Base-by-base conservation (phyloP, 2,888 invertebrate species). In the Archips xylosteana region DNA sequence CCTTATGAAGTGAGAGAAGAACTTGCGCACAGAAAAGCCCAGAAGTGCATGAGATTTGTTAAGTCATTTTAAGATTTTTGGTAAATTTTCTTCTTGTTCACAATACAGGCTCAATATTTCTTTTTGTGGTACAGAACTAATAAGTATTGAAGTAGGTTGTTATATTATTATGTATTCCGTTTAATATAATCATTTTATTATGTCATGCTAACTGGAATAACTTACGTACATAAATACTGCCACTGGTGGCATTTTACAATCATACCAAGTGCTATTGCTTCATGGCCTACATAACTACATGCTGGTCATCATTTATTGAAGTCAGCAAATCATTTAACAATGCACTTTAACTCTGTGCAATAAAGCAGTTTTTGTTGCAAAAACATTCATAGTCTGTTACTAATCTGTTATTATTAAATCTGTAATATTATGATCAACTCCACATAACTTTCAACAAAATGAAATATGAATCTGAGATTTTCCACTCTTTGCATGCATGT, bases 251-350 rank as follows among this genome's bases (percentile, higher is more conserved):
- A 12, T 23, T 54, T 23, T 23, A 54, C 15, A 54, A 54, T 54
- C 2, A 54, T 23, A 23, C 9, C 8, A 6, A 8, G 15, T 12
- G 10, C 3, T 3, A 57, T 1, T 57, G 32, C 36, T 8, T 36
- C 36, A 13, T 54, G 54, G 54, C 70, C 70, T 45, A 63, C n/a
- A 70, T 54, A 47, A 12, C 34, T 34, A 60, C 9, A 6, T 60
- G 36, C 36, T 36, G 36, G 36, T 13, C 23, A 5, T 12, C 13
- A 59, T n/a, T 54, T 54, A 2, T 10, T 32, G 32, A 0, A 57
- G 10, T 57, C 23, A 57, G 32, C 12, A 32, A 57, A 32, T 23
- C 32, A 32, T 32, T 10, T 6, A 57, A 57, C 32, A 57, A 32
- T 12, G 10, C 32, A 10, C 57, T 57, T 12, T 57, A 32, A 32